Evolutionary conservation across 2,797 vertebrate genomes (phyloP).

Genomic region (Sphenodon punctatus): DNA sequence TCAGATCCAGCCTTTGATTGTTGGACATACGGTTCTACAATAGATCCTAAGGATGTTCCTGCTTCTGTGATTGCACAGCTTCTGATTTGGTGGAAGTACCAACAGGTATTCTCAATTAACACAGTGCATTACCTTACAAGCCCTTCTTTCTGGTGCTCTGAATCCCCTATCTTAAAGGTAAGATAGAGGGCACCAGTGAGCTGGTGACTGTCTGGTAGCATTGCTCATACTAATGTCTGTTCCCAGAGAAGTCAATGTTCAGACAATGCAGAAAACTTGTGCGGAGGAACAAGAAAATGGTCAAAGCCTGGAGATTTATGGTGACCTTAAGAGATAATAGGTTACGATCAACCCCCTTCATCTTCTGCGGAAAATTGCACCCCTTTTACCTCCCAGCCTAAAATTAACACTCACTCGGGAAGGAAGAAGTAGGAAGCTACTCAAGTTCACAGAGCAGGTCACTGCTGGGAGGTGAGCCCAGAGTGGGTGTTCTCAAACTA

Average conservation of each 20-base stretch:
- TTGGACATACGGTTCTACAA: background rate
- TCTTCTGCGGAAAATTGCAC: too few species aligned
- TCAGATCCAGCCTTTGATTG: background rate
- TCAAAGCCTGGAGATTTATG: background rate
- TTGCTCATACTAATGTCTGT: background rate
- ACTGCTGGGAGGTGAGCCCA: background rate
- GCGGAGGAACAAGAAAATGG: too few species aligned
- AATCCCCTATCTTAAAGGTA: background rate
- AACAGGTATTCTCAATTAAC: background rate
- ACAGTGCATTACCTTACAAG: background rate
- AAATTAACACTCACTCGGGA: too few species aligned
- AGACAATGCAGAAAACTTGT: accelerated
- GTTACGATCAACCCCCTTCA: background rate
- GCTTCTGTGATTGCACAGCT: background rate
- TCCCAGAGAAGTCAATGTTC: background rate
- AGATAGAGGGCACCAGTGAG: background rate
- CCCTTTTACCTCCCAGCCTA: too few species aligned
- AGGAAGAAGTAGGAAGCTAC: background rate
- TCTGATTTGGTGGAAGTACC: background rate
- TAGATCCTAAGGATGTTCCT: background rate
- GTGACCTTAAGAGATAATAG: background rate
- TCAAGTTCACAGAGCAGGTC: background rate
- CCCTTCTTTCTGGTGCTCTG: background rate
- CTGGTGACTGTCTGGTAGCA: background rate
- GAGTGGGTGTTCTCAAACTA: background rate